phyloP scores from a whole-genome alignment of 2,888 invertebrate species.

The Cataglyphis albicans region DNA sequence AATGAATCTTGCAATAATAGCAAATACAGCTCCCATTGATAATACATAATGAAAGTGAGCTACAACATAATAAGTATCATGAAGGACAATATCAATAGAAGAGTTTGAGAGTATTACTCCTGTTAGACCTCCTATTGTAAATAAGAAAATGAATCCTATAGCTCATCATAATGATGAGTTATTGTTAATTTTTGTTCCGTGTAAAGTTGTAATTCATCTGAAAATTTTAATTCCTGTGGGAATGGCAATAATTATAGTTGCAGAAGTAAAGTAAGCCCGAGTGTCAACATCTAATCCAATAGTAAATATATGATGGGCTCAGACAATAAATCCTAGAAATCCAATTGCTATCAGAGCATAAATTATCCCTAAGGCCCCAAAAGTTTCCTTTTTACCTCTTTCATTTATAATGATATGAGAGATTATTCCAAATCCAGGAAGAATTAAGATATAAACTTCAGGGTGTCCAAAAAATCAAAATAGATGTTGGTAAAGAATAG shows the following conservation, averaged over 20 bases:
- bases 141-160: constrained; percentile 71
- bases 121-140: constrained; percentile 40
- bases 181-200: constrained; percentile 87
- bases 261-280: constrained; percentile 94
- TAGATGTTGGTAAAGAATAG: constrained; percentile 93
- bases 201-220: constrained; percentile 83
- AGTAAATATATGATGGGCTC: constrained; percentile 95
- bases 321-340: constrained; percentile 92
- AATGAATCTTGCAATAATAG: constrained; percentile 37
- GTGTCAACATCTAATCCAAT: constrained; percentile 94
- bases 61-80: constrained; percentile 85
- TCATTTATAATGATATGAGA: constrained; percentile 92
- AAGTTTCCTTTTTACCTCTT: constrained; percentile 92
- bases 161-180: constrained; percentile 88
- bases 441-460: constrained; percentile 95
- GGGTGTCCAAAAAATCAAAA: constrained; percentile 96
- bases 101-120: constrained; percentile 29
- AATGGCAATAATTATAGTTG: constrained; percentile 95
- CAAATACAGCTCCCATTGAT: constrained; percentile 38
- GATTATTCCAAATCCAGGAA: constrained; percentile 94
- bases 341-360: constrained; percentile 94
- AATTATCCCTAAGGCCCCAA: constrained; percentile 92
- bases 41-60: constrained; percentile 45
- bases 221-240: constrained; percentile 95
- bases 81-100: constrained; percentile 60